These are phyloP conservation scores for Helogale parvula DNA, from an alignment of 2,113 vertebrate genomes.

Conservation along the genomic window DNA sequence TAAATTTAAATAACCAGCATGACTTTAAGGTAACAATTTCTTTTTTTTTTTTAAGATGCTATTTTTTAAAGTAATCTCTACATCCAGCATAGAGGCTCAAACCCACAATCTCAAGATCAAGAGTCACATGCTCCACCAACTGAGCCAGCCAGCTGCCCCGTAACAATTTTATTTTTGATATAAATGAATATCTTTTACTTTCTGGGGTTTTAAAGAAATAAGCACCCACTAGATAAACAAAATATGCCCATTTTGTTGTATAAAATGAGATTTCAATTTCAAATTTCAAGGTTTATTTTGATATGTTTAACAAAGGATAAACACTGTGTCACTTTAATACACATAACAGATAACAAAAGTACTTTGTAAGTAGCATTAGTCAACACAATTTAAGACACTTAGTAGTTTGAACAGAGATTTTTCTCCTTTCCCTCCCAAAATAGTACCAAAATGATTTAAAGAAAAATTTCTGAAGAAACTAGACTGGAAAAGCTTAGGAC, in stretches of 20 bases:
- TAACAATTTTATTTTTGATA: neutral
- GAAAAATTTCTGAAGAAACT: constrained; percentile 13
- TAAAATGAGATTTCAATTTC: neutral
- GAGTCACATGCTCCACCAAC: neutral
- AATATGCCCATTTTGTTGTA: neutral
- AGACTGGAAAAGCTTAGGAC: neutral
- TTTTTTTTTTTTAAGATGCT: neutral
- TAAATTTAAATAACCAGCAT: neutral
- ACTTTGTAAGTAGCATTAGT: neutral
- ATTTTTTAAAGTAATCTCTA: neutral
- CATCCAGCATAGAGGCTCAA: neutral
- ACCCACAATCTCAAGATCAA: neutral
- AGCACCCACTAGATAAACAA: neutral
- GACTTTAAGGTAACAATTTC: constrained; percentile 22
- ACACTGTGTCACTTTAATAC: neutral
- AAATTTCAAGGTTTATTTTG: neutral
- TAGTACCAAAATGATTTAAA: neutral
- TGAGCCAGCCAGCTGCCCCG: neutral
- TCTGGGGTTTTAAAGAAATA: neutral
- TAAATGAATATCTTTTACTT: neutral
- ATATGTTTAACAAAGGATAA: neutral
- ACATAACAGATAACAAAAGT: neutral
- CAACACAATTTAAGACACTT: constrained; percentile 40
- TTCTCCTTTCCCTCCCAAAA: neutral
- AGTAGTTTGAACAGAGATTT: constrained; percentile 12